phyloP scores from a whole-genome alignment of 2,888 invertebrate genomes.

The Dorcus parallelipipedus region DNA sequence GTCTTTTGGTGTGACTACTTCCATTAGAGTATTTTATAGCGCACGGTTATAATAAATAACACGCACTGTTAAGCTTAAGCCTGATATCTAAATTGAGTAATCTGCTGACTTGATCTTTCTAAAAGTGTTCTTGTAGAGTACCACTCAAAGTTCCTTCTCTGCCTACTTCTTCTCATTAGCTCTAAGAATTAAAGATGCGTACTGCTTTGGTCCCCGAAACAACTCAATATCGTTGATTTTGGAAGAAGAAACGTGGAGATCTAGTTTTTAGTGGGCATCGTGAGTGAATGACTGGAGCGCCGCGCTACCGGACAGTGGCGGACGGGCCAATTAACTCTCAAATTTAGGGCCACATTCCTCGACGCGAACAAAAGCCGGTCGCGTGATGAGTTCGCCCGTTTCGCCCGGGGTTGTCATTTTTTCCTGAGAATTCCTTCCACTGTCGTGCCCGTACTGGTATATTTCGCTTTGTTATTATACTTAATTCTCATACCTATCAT shows the following conservation, averaged over 20 bases:
- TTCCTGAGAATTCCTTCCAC: slow-evolving; percentile 32
- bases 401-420: slow-evolving; percentile 42
- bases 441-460: slow-evolving; percentile 24
- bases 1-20: too few relatives aligned
- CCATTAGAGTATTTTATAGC: too few relatives aligned
- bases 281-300: slow-evolving; percentile 7
- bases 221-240: neutral
- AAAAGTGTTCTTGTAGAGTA: too few relatives aligned
- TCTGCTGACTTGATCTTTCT: too few relatives aligned
- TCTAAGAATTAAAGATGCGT: too few relatives aligned
- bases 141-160: too few relatives aligned
- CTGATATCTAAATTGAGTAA: too few relatives aligned
- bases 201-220: neutral
- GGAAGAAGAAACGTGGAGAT: neutral
- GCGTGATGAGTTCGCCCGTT: slow-evolving; percentile 40
- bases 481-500: slow-evolving; percentile 15
- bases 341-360: slow-evolving; percentile 39
- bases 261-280: neutral
- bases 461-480: slow-evolving; percentile 11
- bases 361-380: slow-evolving; percentile 37
- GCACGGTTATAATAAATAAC: too few relatives aligned
- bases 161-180: too few relatives aligned
- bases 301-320: slow-evolving; percentile 35
- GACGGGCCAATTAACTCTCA: slow-evolving; percentile 35
- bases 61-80: too few relatives aligned